phyloP scores from a whole-genome alignment of 2,888 invertebrate genomes.

The Linnaemya vulpina region DNA sequence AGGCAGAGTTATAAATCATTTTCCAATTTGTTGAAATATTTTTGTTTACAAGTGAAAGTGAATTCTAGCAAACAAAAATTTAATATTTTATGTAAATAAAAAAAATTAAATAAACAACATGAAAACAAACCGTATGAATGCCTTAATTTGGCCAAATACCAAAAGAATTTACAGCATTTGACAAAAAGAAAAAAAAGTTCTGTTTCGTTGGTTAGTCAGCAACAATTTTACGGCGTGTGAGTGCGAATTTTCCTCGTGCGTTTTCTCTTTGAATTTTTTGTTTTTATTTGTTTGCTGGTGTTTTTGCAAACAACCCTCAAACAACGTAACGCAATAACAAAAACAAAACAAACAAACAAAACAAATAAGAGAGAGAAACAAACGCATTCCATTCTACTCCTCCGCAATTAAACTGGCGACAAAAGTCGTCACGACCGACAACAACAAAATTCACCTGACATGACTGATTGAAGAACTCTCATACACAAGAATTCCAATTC shows the following conservation, averaged over 20 bases:
- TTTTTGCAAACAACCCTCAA: slow-evolving; percentile 51
- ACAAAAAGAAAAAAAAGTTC: slow-evolving; percentile 26
- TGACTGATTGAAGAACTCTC: neutral
- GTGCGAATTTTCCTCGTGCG: slow-evolving; percentile 40
- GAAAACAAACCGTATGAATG: no score
- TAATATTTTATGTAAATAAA: slow-evolving; percentile 5
- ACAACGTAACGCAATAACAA: neutral
- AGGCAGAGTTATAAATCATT: slow-evolving; percentile 13
- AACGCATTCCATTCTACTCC: slow-evolving; percentile 61
- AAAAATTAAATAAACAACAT: neutral
- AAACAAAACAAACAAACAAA: slow-evolving; percentile 11
- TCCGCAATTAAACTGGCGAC: slow-evolving; percentile 47
- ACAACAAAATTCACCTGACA: slow-evolving; percentile 60
- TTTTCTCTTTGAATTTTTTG: slow-evolving; percentile 28
- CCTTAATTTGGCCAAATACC: slow-evolving; percentile 56
- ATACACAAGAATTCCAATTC: slow-evolving; percentile 58
- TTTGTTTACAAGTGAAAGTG: slow-evolving; percentile 57
- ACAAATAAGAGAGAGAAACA: neutral
- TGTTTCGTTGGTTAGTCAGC: slow-evolving; percentile 54
- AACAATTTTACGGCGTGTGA: slow-evolving; percentile 14
- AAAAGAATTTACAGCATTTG: slow-evolving; percentile 54
- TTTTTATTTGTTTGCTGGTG: slow-evolving; percentile 23
- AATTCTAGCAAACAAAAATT: slow-evolving; percentile 39
- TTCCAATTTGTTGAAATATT: neutral
- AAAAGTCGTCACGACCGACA: slow-evolving; percentile 32